A percentile compares a stretch with the other conserved stretches of the same genome.
These are phyloP conservation scores for Aleiodes alternator DNA, from an alignment of 2,888 invertebrate species.

Conservation along the genomic window DNA sequence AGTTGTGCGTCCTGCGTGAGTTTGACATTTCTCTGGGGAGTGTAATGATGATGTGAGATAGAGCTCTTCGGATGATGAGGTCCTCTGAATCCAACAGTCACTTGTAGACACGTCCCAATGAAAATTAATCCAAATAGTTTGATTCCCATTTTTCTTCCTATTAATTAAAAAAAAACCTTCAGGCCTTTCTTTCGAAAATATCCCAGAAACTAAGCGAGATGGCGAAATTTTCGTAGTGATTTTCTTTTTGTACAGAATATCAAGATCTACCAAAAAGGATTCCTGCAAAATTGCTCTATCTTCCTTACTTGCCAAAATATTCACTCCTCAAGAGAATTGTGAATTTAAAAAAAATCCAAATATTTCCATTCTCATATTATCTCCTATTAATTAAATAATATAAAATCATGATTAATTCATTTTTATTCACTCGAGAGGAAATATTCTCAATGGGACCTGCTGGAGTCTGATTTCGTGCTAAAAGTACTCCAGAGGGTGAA, in stretches of 20 bases:
- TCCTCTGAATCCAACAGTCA: slow-evolving; percentile 76
- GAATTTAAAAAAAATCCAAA: background rate
- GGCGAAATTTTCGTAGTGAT: no score
- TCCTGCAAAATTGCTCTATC: no score
- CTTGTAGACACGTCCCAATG: slow-evolving; percentile 56
- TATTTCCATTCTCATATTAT: slow-evolving; percentile 6
- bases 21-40: slow-evolving; percentile 78
- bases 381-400: background rate
- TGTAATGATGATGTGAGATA: slow-evolving; percentile 78
- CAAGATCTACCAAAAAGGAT: no score
- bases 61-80: slow-evolving; percentile 81
- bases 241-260: no score
- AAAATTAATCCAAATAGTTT: slow-evolving; percentile 48
- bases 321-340: no score
- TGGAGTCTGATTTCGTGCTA: slow-evolving; percentile 56
- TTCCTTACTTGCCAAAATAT: no score
- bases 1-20: slow-evolving; percentile 84
- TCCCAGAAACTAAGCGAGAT: no score
- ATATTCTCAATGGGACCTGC: slow-evolving; percentile 72
- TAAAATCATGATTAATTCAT: slow-evolving; percentile 28
- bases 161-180: background rate
- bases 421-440: slow-evolving; percentile 58
- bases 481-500: slow-evolving; percentile 6
- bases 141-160: background rate
- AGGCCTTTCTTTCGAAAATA: no score